Base-by-base conservation (phyloP, 2,113 vertebrate genomes). In the Numenius arquata region DNA sequence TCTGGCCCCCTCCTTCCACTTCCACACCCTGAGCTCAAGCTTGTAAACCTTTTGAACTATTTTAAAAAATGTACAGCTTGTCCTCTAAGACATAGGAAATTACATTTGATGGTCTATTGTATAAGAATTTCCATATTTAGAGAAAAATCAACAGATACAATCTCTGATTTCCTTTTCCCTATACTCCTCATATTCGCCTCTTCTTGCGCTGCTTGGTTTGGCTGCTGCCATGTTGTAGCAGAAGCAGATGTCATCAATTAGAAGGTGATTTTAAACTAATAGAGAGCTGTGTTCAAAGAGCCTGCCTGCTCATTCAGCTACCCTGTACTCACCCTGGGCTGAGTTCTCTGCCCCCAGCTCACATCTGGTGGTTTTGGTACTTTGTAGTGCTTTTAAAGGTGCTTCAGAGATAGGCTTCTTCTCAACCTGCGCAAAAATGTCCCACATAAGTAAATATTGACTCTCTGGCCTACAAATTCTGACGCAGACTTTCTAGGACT, bases 121-220 rank as follows among this genome's bases (percentile, higher is more conserved):
- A 95, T 94, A 96, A 96, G 91, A 89, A 96, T 96, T 91, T 94
- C 96, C 94, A 96, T 95, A 96, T 95, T 97, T 96, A 96, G 95
- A 96, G 91, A 95, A 97, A 97, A 96, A 95, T 95, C 95, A 95
- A 95, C 94, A 94, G 96, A 96, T 96, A 73, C 66, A 96, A 97
- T 96, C 96, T 82, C 96, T 85, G 84, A 95, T 95, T 97, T 97
- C 96, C 96, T 95, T 89, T 97, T 88, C 77, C 81, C 91, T 87
- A 88, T 89, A 88, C 91, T 94, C 88, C 83, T 90, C 84, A 12
- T 58, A 55, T 93, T 97, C 85, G 41, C 50, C 74, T 92, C 76
- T 63, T 85, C 59, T 92, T 85, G 62, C 32, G 20, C n/a, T 43
- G 74, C 96, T 88, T 73, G 74, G 12, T 91, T 88, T 96, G 66